Base-by-base conservation (phyloP, 2,113 vertebrate species). In the Erythrocercus mccallii region DNA sequence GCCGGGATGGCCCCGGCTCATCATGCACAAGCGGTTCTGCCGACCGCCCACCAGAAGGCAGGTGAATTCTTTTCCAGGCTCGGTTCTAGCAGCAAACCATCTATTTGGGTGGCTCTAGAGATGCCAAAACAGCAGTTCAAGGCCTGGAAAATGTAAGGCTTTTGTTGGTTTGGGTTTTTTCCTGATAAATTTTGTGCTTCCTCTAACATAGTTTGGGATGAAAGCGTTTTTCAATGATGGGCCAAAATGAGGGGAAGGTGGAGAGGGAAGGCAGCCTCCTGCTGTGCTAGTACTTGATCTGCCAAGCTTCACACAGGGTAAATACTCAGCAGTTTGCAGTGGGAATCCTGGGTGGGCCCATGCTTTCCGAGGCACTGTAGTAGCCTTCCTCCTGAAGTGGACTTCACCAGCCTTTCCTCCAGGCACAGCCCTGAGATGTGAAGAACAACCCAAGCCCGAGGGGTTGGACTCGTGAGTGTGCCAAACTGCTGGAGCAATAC, bases 401-500 rank as follows among this genome's bases (percentile, higher is more conserved):
- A 45, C 15, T 28, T 58, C 88, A 51, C 56, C 96, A 92, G 79
- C 94, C 81, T 83, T 45, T 21, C 71, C 71, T 72, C 42, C 64
- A 23, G 45, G 78, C 84, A 47, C n/a, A 45, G 76, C 60, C 76
- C 80, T 54, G 70, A 12, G 7, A 2, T 10, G 54, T 4, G 82
- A 30, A 3, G 37, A 30, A 21, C 81, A 30, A 3, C 8, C 14
- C 7, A 5, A 16, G 37, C 56, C 94, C 30, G 2, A 15, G 4
- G 79, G 72, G 38, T 1, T 61, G 93, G 91, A 11, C 61, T 54
- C 4, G 4, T 9, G 86, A 56, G 62, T 1, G 88, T 95, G 97
- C 96, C 97, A 91, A 94, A 93, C 77, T 68, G 93, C 92, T 76
- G 88, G 69, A 97, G 96, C 96, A 96, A 97, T 96, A 89, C 74